Percentiles rank a stretch among this genome's conserved stretches.
Evolutionary conservation across 2,888 invertebrate genomes (phyloP).

Genomic region (Steromphala cineraria): DNA sequence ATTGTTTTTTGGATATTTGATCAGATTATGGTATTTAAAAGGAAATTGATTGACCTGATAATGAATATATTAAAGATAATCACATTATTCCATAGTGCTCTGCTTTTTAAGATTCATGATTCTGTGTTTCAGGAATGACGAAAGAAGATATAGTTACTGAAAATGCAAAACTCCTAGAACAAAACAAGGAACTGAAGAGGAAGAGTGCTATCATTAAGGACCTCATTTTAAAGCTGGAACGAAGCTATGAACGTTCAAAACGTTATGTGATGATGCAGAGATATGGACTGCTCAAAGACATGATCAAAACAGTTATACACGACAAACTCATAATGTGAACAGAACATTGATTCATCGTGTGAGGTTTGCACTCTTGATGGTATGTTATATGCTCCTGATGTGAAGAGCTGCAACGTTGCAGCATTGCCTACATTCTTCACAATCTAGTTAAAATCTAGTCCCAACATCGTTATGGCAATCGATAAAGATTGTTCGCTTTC

Average conservation of each 20-base stretch:
- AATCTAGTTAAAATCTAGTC: too few relatives aligned
- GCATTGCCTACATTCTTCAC: too few relatives aligned
- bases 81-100: too few relatives aligned
- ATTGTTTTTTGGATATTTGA: too few relatives aligned
- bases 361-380: not conserved
- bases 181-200: conserved; percentile 75
- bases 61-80: too few relatives aligned
- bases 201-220: conserved; percentile 66
- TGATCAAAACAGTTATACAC: conserved; percentile 63
- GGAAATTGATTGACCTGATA: too few relatives aligned
- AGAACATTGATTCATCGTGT: not conserved
- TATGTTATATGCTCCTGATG: too few relatives aligned
- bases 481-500: too few relatives aligned
- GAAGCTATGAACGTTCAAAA: conserved; percentile 65
- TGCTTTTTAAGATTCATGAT: not conserved
- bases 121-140: conserved; percentile 85
- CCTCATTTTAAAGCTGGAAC: conserved; percentile 63
- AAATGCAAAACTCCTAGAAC: conserved; percentile 95
- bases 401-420: too few relatives aligned
- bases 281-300: conserved; percentile 65
- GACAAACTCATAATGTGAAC: conserved; percentile 32
- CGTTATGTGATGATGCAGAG: conserved; percentile 62
- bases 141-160: conserved; percentile 93
- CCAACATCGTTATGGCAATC: too few relatives aligned
- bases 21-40: too few relatives aligned